A percentile compares a stretch with the other conserved stretches of the same genome.
Evolutionary conservation across 53 echinoderm and acorn worm species (phyloP).

Genomic region (Patiria pectinifera): DNA sequence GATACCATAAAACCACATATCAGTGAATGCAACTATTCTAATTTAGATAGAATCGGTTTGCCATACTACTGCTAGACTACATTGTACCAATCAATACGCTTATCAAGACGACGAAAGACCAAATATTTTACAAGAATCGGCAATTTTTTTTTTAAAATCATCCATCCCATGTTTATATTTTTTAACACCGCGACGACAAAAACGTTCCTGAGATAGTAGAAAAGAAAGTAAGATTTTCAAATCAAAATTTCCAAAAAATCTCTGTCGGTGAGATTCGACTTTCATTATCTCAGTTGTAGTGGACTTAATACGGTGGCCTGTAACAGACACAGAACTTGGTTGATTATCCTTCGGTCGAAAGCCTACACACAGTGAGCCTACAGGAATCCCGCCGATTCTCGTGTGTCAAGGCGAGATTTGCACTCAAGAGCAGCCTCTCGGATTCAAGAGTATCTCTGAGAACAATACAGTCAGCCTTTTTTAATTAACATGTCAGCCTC

Average conservation of each 20-base stretch:
- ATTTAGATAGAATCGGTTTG: conserved; percentile 17
- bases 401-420: too few relatives aligned
- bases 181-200: conserved; percentile 25
- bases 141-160: background rate
- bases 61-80: conserved; percentile 27
- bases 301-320: conserved; percentile 18
- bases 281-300: conserved; percentile 40
- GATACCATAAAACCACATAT: conserved; percentile 1
- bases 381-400: background rate
- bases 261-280: conserved; percentile 22
- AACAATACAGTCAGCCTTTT: conserved; percentile 1
- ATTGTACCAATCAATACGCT: conserved; percentile 24
- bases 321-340: background rate
- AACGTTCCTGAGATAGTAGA: conserved; percentile 58
- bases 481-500: background rate
- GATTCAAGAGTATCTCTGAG: background rate
- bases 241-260: conserved; percentile 24
- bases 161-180: conserved; percentile 2
- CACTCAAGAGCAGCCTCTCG: too few relatives aligned
- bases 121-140: conserved; percentile 27
- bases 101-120: background rate
- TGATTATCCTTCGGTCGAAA: background rate
- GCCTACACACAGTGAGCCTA: background rate
- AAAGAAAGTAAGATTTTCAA: conserved; percentile 34
- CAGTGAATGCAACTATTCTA: conserved; percentile 4